Conservation (phyloP, 2,888 invertebrate species). For the Ectobius pallidus region DNA sequence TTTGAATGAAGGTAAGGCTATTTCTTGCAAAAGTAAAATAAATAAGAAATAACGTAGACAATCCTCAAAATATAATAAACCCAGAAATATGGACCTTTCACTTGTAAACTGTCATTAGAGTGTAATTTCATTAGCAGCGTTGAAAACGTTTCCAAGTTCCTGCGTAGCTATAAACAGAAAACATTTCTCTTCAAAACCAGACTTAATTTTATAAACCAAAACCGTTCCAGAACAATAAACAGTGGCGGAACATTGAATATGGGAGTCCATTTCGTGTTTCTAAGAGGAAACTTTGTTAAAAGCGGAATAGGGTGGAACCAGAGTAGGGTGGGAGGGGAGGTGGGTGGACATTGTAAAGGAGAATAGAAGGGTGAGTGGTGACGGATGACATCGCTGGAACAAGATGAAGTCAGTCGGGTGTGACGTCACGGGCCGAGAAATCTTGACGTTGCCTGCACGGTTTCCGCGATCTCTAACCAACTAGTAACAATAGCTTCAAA, state of each 20-base stretch:
- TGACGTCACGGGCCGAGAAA: slow-evolving; percentile 57
- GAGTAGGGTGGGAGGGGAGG: slow-evolving; percentile 4
- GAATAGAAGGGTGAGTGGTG: slow-evolving; percentile 38
- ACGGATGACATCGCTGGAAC: slow-evolving; percentile 47
- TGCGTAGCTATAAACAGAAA: background rate
- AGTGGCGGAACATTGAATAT: background rate
- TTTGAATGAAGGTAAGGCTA: too few relatives aligned
- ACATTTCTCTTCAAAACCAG: background rate
- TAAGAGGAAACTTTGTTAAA: slow-evolving; percentile 29
- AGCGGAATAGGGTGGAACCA: slow-evolving; percentile 27
- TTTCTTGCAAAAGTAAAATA: too few relatives aligned
- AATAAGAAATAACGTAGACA: too few relatives aligned
- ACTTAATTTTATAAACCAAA: slow-evolving; percentile 20
- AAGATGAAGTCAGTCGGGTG: slow-evolving; percentile 60
- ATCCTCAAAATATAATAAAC: too few relatives aligned
- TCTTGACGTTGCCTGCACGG: slow-evolving; percentile 34
- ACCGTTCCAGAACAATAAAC: slow-evolving; percentile 23
- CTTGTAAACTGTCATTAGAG: background rate
- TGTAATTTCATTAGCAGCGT: background rate
- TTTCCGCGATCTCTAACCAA: slow-evolving; percentile 26
- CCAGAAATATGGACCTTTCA: too few relatives aligned
- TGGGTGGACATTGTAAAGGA: slow-evolving; percentile 30
- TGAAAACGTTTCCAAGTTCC: background rate
- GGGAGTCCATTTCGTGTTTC: slow-evolving; percentile 30
- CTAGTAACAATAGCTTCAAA: slow-evolving; percentile 35